These are phyloP conservation scores for Gymnocephalus cernua DNA, from an alignment of 2,113 vertebrate species.

Conservation along the genomic window DNA sequence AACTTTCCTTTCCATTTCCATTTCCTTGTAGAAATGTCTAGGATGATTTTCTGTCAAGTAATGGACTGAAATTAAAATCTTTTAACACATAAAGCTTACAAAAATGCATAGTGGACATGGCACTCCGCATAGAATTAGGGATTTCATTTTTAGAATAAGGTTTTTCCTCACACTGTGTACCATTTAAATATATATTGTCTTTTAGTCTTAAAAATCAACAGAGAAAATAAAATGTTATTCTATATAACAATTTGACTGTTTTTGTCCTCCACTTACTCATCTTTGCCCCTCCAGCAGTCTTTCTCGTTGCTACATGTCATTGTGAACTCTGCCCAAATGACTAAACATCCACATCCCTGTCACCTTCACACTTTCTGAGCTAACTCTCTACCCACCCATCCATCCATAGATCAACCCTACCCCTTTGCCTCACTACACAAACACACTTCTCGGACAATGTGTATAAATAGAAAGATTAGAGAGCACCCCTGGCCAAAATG, in stretches of 20 bases:
- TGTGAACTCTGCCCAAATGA: slow-evolving; percentile 54
- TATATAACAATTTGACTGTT: background rate
- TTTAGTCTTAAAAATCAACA: background rate
- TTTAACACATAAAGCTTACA: background rate
- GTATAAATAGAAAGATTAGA: slow-evolving; percentile 65
- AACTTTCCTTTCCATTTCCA: no score
- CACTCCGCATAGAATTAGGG: background rate
- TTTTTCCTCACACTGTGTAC: background rate
- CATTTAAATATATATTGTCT: background rate
- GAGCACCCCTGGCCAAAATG: slow-evolving; percentile 55
- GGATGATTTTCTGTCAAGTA: background rate
- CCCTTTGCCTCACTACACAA: slow-evolving; percentile 22
- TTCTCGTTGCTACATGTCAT: slow-evolving; percentile 28
- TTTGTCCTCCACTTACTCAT: slow-evolving; percentile 15
- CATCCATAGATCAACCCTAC: slow-evolving; percentile 6
- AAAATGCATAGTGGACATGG: background rate
- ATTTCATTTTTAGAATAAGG: background rate
- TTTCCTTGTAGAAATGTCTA: background rate
- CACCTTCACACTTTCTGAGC: slow-evolving; percentile 65
- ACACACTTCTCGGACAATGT: slow-evolving; percentile 8
- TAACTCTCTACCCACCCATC: slow-evolving; percentile 43
- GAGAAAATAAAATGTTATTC: background rate
- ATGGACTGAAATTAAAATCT: background rate
- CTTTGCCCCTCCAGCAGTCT: slow-evolving; percentile 34
- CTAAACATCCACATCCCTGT: slow-evolving; percentile 55